Conservation (phyloP, 2,797 vertebrate species). For the Squalus acanthias region DNA sequence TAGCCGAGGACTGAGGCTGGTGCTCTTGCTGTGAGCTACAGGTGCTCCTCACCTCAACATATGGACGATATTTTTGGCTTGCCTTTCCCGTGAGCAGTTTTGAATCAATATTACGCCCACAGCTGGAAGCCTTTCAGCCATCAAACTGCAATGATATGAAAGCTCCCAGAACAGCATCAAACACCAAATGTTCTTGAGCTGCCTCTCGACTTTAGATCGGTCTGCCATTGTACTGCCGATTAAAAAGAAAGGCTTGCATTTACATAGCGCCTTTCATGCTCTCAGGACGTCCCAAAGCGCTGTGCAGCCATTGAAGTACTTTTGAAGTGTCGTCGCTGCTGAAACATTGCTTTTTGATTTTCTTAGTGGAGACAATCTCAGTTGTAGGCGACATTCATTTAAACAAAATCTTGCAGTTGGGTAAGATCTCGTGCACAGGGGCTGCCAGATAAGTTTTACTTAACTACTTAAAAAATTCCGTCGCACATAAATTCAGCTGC, state of each 20-base stretch:
- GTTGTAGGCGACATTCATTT: background rate
- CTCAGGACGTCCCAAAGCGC: background rate
- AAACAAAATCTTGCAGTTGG: background rate
- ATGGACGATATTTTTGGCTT: background rate
- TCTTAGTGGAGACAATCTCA: too few species aligned
- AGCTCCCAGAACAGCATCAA: background rate
- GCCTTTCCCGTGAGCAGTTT: background rate
- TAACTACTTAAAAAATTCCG: background rate
- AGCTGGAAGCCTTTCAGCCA: background rate
- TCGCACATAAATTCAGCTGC: background rate
- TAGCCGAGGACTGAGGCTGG: background rate
- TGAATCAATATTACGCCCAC: background rate
- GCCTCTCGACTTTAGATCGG: background rate
- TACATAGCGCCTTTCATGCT: background rate
- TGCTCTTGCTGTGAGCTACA: background rate
- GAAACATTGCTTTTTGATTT: background rate
- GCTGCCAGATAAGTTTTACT: background rate
- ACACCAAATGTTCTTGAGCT: background rate
- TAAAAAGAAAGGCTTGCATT: background rate
- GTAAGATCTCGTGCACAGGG: background rate
- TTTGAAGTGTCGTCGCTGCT: background rate
- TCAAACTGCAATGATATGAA: background rate
- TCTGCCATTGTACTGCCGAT: background rate
- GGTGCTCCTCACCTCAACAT: background rate
- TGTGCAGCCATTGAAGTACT: background rate